Evolutionary conservation across 2,797 vertebrate species (phyloP).

Genomic region (Aplochiton taeniatus): DNA sequence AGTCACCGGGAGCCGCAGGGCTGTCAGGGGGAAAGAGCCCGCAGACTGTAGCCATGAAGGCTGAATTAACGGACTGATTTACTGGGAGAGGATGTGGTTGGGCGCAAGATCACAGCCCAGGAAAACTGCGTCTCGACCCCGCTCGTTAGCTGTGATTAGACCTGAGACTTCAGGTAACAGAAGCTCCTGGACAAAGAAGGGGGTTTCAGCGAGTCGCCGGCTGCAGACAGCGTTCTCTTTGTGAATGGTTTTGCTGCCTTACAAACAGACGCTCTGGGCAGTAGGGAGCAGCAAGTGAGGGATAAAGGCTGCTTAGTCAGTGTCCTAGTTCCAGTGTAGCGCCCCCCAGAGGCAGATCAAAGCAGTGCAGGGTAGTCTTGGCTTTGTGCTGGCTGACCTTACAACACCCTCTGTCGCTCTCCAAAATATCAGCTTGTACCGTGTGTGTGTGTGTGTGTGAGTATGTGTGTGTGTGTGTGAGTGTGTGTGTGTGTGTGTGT

Average conservation of each 20-base stretch:
- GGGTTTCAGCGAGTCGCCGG: background rate
- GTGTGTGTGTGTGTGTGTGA: constrained; percentile 10
- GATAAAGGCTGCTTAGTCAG: constrained; percentile 33
- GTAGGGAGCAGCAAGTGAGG: constrained; percentile 28
- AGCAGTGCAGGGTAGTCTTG: constrained; percentile 33
- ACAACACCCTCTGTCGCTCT: constrained; percentile 26
- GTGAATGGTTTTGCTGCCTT: constrained; percentile 17
- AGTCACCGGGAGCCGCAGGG: constrained; percentile 66
- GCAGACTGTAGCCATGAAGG: constrained; percentile 70
- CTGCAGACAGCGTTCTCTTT: no score
- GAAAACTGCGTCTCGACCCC: no score
- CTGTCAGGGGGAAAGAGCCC: constrained; percentile 68
- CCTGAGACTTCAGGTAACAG: background rate
- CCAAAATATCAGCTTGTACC: constrained; percentile 49
- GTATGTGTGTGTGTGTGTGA: constrained; percentile 26
- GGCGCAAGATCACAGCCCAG: constrained; percentile 11
- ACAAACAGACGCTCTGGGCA: constrained; percentile 20
- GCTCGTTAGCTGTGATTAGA: constrained; percentile 2
- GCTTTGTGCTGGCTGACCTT: constrained; percentile 39
- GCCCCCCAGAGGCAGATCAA: constrained; percentile 67
- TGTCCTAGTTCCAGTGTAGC: constrained; percentile 46
- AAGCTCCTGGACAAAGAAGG: background rate
- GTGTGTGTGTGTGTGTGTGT: constrained; percentile 21
- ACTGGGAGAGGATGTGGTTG: constrained; percentile 51
- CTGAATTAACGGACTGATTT: constrained; percentile 74